Percentiles rank a stretch among this genome's conserved stretches.
These are phyloP conservation scores for Petrolisthes cinctipes DNA, from an alignment of 2,888 invertebrate genomes.

Conservation along the genomic window DNA sequence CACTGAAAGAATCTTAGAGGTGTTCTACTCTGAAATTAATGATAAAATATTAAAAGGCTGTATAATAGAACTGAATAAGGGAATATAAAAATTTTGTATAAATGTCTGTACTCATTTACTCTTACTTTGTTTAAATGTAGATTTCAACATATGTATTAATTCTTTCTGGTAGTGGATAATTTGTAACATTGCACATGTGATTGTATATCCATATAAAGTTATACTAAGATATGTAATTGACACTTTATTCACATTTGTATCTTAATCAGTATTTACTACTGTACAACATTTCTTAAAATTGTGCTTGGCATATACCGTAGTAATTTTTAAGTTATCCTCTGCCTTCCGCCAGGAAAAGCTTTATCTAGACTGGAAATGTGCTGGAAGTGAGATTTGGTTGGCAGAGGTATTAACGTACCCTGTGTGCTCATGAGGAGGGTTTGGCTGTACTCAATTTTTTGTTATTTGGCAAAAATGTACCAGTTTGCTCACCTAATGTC, in stretches of 20 bases:
- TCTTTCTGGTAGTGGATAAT: background rate
- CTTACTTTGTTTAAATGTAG: background rate
- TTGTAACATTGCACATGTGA: constrained; percentile 6
- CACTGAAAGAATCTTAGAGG: constrained; percentile 18
- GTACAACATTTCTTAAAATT: too few relatives aligned
- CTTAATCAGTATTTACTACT: background rate
- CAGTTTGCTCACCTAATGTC: background rate
- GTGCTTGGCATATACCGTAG: too few relatives aligned
- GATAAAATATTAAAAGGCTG: background rate
- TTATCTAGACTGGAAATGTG: background rate
- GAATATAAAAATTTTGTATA: background rate
- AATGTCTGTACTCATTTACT: background rate
- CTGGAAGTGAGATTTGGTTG: background rate
- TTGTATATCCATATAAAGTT: constrained; percentile 8
- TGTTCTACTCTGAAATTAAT: background rate
- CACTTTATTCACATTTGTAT: constrained; percentile 6
- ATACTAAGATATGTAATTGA: background rate
- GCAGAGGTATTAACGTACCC: background rate
- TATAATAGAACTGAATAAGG: background rate
- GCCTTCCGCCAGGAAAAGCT: background rate
- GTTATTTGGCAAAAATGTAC: background rate
- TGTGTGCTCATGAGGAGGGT: background rate
- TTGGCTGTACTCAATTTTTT: background rate
- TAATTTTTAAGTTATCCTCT: background rate
- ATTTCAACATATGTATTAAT: background rate